Evolutionary conservation across 1,140 invertebrate species (phyloP).

Genomic region (Procambarus virginalis): DNA sequence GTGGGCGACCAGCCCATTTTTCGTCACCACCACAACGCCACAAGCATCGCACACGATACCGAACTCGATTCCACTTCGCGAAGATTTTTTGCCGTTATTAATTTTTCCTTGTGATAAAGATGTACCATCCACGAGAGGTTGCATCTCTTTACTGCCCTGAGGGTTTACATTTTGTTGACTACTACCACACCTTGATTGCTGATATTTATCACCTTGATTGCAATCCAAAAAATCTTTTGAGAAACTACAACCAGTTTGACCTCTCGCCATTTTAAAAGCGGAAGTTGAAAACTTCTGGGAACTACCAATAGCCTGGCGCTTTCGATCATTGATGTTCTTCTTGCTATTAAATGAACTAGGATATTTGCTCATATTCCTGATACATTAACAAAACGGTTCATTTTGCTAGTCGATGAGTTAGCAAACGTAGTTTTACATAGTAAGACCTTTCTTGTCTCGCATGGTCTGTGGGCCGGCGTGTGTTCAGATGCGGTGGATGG

Average conservation of each 20-base stretch:
- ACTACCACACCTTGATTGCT: too few relatives aligned
- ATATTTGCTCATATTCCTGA: not conserved
- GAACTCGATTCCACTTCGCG: conserved; percentile 24
- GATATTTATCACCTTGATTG: not conserved
- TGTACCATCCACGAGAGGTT: not conserved
- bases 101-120: not conserved
- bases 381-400: not conserved
- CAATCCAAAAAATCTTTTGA: not conserved
- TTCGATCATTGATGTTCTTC: not conserved
- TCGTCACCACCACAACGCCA: conserved; percentile 34
- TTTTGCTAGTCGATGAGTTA: not conserved
- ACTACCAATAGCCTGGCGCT: not conserved
- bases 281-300: not conserved
- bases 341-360: not conserved
- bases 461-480: too few relatives aligned
- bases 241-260: conserved; percentile 9
- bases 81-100: conserved; percentile 10
- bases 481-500: too few relatives aligned
- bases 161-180: not conserved
- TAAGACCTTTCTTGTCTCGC: too few relatives aligned
- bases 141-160: not conserved
- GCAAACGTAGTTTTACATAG: too few relatives aligned
- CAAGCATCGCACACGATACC: conserved; percentile 13
- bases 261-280: conserved; percentile 27
- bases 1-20: conserved; percentile 16